A percentile compares a stretch with the other conserved stretches of the same genome.
Evolutionary conservation across 2,888 invertebrate species (phyloP).

Genomic region (Petrophora chlorosata): DNA sequence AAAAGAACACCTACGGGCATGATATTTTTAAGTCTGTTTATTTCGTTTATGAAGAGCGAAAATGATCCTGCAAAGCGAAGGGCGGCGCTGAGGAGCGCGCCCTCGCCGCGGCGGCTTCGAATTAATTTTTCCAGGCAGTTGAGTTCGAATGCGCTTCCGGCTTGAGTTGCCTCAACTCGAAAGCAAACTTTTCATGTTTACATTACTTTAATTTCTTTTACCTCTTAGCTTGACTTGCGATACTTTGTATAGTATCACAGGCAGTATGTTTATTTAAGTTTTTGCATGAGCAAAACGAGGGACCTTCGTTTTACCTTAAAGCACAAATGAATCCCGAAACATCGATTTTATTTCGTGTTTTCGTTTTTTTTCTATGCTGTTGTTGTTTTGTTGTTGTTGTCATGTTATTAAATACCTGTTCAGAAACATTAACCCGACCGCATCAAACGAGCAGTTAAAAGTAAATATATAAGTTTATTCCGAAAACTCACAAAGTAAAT

Average conservation of each 20-base stretch:
- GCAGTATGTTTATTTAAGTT: conserved; percentile 57
- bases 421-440: background rate
- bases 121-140: conserved; percentile 82
- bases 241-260: conserved; percentile 69
- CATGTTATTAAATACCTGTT: background rate
- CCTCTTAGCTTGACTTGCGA: conserved; percentile 70
- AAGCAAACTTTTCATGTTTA: conserved; percentile 81
- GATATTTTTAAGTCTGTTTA: conserved; percentile 57
- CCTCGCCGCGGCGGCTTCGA: conserved; percentile 65
- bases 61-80: conserved; percentile 58
- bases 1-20: conserved; percentile 43
- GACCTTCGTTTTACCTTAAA: background rate
- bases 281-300: conserved; percentile 38
- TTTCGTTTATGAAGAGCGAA: conserved; percentile 58
- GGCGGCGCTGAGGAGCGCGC: conserved; percentile 39
- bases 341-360: too few species aligned
- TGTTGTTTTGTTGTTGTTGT: background rate
- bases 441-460: conserved; percentile 26
- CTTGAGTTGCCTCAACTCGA: conserved; percentile 76
- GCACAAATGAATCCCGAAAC: too few species aligned
- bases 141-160: conserved; percentile 78
- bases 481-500: conserved; percentile 56
- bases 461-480: conserved; percentile 35
- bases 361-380: background rate
- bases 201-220: conserved; percentile 78